phyloP scores from a whole-genome alignment of 1,140 invertebrate genomes.

The Galleria mellonella region DNA sequence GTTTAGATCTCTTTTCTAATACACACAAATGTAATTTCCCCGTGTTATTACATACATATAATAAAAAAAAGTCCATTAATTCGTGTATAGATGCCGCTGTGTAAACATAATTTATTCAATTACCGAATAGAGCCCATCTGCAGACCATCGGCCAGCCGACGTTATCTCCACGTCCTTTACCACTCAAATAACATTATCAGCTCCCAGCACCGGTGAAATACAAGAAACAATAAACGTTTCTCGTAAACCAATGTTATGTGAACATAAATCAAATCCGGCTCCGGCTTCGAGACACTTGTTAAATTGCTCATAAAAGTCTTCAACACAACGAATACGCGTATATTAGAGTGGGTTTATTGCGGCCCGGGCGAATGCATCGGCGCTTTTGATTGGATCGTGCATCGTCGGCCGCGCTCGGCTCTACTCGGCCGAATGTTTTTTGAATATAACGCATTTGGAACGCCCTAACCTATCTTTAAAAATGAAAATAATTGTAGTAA shows the following conservation, averaged over 20 bases:
- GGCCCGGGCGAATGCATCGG: conserved; percentile 22
- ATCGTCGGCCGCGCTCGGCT: background rate
- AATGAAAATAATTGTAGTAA: too few relatives aligned
- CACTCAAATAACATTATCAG: conserved; percentile 55
- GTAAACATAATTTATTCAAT: conserved; percentile 20
- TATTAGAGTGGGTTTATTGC: conserved; percentile 55
- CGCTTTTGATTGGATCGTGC: conserved; percentile 4
- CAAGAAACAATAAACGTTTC: conserved; percentile 58
- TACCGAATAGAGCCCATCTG: conserved; percentile 15
- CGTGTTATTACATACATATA: background rate
- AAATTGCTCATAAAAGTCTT: conserved; percentile 66
- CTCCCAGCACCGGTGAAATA: conserved; percentile 53
- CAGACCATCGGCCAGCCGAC: conserved; percentile 14
- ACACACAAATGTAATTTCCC: too few relatives aligned
- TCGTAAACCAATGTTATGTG: conserved; percentile 57
- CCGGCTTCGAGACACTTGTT: conserved; percentile 58
- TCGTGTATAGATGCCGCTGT: background rate
- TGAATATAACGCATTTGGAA: too few relatives aligned
- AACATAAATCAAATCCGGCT: conserved; percentile 55
- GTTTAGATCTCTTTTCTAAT: too few relatives aligned
- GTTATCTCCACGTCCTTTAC: conserved; percentile 31
- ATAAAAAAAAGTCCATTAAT: background rate
- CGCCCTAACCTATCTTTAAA: too few relatives aligned
- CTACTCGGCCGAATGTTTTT: background rate
- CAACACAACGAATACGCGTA: conserved; percentile 51